These are phyloP conservation scores for Magallana gigas DNA, from an alignment of 1,140 invertebrate genomes.

Conservation along the genomic window DNA sequence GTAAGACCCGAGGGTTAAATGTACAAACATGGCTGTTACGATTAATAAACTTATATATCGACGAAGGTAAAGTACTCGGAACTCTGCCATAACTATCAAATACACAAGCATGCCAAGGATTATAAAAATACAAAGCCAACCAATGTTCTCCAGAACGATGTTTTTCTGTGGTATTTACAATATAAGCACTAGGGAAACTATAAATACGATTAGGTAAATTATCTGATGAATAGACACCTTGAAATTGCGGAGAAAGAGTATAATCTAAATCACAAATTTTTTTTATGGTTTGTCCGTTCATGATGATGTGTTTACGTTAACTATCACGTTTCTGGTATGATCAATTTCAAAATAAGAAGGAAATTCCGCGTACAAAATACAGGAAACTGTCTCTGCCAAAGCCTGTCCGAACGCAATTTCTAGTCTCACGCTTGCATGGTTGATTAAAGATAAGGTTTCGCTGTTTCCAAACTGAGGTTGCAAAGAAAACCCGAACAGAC, in stretches of 20 bases:
- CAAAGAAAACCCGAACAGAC: constrained; percentile 35
- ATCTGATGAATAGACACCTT: constrained; percentile 33
- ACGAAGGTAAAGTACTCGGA: background rate
- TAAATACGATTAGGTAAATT: background rate
- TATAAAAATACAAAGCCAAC: background rate
- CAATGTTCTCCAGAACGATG: background rate
- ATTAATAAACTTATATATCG: background rate
- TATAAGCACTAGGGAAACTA: constrained; percentile 17
- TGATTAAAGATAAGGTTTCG: background rate
- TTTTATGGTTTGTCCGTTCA: constrained; percentile 14
- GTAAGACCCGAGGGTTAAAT: too few relatives aligned
- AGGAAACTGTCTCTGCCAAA: background rate
- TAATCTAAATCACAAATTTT: background rate
- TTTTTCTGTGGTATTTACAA: constrained; percentile 29
- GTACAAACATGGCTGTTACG: background rate
- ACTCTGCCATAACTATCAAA: background rate
- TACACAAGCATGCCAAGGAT: background rate
- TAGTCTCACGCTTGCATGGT: constrained; percentile 1
- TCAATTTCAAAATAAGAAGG: background rate
- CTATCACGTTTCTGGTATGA: background rate
- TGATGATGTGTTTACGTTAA: background rate
- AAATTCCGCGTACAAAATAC: background rate
- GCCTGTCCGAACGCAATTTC: constrained; percentile 23
- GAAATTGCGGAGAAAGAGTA: background rate
- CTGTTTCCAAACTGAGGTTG: constrained; percentile 13